phyloP scores from a whole-genome alignment of 2,797 vertebrate species.

The Gorsachius magnificus region DNA sequence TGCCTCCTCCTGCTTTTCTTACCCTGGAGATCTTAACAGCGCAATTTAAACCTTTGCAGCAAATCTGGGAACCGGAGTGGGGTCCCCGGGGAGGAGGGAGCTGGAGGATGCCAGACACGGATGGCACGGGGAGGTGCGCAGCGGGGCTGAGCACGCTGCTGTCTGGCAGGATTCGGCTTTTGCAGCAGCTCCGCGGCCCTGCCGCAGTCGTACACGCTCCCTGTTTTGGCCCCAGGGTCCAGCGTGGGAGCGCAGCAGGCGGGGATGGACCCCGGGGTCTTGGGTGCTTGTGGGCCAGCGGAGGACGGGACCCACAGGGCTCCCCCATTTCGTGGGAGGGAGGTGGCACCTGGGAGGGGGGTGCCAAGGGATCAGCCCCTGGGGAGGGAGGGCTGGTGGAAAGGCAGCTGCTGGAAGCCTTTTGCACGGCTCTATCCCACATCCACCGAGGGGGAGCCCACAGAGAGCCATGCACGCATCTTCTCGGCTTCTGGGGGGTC shows the following conservation, averaged over 20 bases:
- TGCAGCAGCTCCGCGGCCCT: background rate
- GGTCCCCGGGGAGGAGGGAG: background rate
- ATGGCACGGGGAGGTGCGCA: rapidly evolving
- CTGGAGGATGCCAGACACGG: background rate
- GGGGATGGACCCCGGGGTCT: too few relatives aligned
- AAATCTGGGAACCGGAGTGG: background rate
- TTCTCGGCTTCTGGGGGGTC: background rate
- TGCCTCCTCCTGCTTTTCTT: background rate
- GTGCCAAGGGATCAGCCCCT: background rate
- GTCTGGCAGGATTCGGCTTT: background rate
- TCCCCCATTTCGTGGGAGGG: rapidly evolving
- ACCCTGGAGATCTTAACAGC: background rate
- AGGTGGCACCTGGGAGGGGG: background rate
- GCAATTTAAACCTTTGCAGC: background rate
- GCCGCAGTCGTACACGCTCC: rapidly evolving
- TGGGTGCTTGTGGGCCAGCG: rapidly evolving
- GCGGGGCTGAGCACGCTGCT: rapidly evolving
- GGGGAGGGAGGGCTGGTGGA: background rate
- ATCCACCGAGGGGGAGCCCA: background rate
- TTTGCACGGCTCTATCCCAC: background rate
- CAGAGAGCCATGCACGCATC: background rate
- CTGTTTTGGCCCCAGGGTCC: background rate
- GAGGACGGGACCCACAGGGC: rapidly evolving
- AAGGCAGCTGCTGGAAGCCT: background rate
- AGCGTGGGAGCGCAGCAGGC: rapidly evolving